Conservation (phyloP, 2,797 vertebrate genomes). For the Chloroceryle inda region DNA sequence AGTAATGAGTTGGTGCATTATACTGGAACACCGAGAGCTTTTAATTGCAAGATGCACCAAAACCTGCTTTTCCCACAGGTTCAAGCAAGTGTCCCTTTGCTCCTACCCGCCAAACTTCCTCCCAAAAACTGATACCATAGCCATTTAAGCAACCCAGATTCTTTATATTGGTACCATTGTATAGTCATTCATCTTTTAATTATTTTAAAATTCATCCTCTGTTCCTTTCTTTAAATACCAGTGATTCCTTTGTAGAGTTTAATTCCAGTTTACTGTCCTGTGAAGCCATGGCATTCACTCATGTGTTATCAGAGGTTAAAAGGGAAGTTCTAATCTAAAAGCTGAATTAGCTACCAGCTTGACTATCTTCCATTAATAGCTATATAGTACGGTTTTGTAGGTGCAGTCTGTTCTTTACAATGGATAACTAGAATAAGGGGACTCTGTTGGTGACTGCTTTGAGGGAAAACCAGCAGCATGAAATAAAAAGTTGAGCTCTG, state of each 20-base stretch:
- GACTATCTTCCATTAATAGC: not conserved
- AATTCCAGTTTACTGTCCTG: not conserved
- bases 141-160: not conserved
- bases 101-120: not conserved
- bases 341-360: not conserved
- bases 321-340: not conserved
- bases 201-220: not conserved
- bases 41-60: not conserved
- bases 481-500: not conserved
- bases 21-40: not conserved
- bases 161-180: not conserved
- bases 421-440: not conserved
- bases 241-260: not conserved
- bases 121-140: not conserved
- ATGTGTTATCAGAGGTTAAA: not conserved
- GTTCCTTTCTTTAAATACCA: not conserved
- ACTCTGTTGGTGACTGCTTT: not conserved
- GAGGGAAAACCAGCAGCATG: not conserved
- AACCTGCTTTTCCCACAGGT: not conserved
- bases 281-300: rapidly evolving
- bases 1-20: not conserved
- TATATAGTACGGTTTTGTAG: not conserved
- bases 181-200: not conserved
- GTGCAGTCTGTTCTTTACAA: not conserved
- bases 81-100: not conserved